Conservation (phyloP, 2,797 vertebrate species). For the Manis crassicaudata region DNA sequence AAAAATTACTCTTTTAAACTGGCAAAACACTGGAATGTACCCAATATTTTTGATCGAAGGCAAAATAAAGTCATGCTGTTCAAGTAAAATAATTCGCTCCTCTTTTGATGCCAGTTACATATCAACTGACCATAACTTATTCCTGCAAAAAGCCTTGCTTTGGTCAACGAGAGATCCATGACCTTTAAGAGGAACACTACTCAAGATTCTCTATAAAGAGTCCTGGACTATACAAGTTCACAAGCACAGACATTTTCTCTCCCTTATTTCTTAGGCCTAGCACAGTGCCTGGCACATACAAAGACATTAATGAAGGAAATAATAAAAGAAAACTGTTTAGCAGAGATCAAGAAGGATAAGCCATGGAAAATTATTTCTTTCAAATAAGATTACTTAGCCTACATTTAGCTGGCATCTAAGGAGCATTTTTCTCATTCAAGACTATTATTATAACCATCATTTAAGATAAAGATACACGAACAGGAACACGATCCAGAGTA, state of each 20-base stretch:
- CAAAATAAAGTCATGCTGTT: background rate
- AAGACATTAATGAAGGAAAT: background rate
- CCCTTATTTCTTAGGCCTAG: background rate
- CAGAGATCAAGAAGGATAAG: constrained; percentile 4
- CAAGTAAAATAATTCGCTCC: background rate
- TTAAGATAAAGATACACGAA: background rate
- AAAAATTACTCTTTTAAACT: constrained; percentile 12
- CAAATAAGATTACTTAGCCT: background rate
- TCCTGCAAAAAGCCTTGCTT: background rate
- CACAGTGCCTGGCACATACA: background rate
- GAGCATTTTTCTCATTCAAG: background rate
- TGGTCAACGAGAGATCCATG: background rate
- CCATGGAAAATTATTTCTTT: constrained; percentile 15
- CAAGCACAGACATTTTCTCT: background rate
- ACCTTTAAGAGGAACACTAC: background rate
- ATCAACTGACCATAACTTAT: background rate
- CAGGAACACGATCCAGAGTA: background rate
- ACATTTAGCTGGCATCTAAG: background rate
- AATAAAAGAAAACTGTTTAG: constrained; percentile 20
- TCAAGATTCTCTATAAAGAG: background rate
- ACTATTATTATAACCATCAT: background rate
- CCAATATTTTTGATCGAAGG: constrained; percentile 26
- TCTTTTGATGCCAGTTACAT: background rate
- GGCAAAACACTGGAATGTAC: background rate
- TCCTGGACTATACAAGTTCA: background rate